Evolutionary conservation across 2,888 invertebrate genomes (phyloP).

Genomic region (Drosophila hawaiiensis): DNA sequence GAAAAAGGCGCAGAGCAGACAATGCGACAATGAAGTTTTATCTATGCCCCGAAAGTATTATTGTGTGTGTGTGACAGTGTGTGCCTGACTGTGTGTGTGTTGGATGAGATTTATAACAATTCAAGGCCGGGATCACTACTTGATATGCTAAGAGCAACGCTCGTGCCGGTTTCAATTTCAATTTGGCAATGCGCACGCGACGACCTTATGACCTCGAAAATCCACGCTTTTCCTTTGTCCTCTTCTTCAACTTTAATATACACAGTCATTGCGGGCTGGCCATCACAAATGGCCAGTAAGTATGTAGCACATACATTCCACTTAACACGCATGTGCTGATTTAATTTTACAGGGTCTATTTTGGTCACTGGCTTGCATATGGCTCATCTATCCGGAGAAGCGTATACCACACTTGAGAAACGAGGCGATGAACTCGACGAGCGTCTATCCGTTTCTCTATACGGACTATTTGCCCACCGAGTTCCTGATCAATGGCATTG

Average conservation of each 20-base stretch:
- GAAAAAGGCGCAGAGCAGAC: conserved; percentile 43
- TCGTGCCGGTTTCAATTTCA: conserved; percentile 56
- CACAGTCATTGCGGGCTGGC: conserved; percentile 4
- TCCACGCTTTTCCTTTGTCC: neutral
- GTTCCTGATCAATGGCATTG: conserved; percentile 91
- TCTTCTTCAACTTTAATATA: conserved; percentile 7
- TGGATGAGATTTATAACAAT: conserved; percentile 64
- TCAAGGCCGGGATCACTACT: conserved; percentile 68
- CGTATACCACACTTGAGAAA: conserved; percentile 89
- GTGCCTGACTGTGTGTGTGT: neutral
- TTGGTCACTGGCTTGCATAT: conserved; percentile 91
- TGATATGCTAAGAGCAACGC: conserved; percentile 62
- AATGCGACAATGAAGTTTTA: conserved; percentile 72
- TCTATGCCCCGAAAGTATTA: conserved; percentile 10
- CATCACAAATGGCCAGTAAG: neutral
- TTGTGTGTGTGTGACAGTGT: conserved; percentile 7
- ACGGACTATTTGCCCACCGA: conserved; percentile 91
- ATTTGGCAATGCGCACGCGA: conserved; percentile 55
- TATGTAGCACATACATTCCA: conserved; percentile 1
- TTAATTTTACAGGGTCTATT: conserved; percentile 87
- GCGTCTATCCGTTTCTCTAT: conserved; percentile 89
- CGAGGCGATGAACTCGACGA: conserved; percentile 88
- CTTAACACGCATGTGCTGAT: conserved; percentile 17
- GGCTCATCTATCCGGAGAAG: conserved; percentile 89
- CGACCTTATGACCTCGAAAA: conserved; percentile 67